Evolutionary conservation across 2,888 invertebrate species (phyloP).

Genomic region (Agonum fuliginosum): DNA sequence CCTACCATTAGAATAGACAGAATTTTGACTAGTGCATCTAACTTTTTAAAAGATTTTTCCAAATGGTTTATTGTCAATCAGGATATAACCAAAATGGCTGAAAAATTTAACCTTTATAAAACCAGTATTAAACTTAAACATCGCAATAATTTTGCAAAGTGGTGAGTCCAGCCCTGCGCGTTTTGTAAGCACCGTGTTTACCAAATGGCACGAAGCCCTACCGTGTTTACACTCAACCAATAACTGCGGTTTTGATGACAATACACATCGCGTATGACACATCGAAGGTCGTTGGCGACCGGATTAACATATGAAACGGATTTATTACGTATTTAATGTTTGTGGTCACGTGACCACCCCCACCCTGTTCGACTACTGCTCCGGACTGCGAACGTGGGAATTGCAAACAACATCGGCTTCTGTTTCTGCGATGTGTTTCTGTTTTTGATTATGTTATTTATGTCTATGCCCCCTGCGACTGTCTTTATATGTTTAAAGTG

Average conservation of each 20-base stretch:
- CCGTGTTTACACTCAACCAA: constrained; percentile 71
- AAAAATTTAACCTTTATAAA: too few species aligned
- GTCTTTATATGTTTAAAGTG: constrained; percentile 53
- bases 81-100: too few species aligned
- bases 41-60: too few species aligned
- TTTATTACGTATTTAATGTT: constrained; percentile 73
- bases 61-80: too few species aligned
- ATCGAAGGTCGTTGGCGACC: constrained; percentile 67
- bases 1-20: too few species aligned
- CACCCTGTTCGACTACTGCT: constrained; percentile 66
- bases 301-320: constrained; percentile 73
- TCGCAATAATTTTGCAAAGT: not conserved
- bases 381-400: constrained; percentile 72
- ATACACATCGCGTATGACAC: constrained; percentile 67
- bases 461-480: constrained; percentile 27
- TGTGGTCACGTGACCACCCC: constrained; percentile 67
- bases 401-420: constrained; percentile 68
- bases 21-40: too few species aligned
- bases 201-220: constrained; percentile 37
- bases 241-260: constrained; percentile 71
- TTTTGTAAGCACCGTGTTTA: constrained; percentile 49
- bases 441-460: constrained; percentile 59
- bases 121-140: too few species aligned
- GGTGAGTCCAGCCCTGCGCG: not conserved
- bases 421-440: constrained; percentile 49